Base-by-base conservation (phyloP, 2,797 vertebrate species). In the Urophycis tenuis region DNA sequence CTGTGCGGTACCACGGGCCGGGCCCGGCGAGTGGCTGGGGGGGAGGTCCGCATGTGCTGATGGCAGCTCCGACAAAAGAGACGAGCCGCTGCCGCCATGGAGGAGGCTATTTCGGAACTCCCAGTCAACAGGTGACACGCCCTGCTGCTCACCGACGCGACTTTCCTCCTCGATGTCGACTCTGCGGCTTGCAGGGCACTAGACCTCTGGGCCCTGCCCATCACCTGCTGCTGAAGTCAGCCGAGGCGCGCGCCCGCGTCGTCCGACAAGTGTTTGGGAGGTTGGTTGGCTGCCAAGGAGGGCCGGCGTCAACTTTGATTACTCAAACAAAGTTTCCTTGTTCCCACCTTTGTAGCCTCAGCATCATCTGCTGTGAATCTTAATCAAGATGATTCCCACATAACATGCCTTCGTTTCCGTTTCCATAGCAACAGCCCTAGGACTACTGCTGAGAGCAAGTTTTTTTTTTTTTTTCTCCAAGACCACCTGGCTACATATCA, bases 51-150 rank as follows among this genome's bases (percentile, higher is more conserved):
- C 88, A 88, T 88, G 86, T 90, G 89, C 83, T 78, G 81, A 88
- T 89, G 90, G 83, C 88, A 90, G 86, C 80, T 80, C 74, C 85
- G 70, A 91, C 89, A 91, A 90, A 89, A 89, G 81, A 81, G 77
- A 79, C 78, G 86, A 83, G 74, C 77, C 82, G 73, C 78, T 79
- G 81, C 80, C 77, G 84, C 22, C 45, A 72, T 74, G 11, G 34
- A 85, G 83, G 79, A 80, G 80, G 78, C 71, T 78, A 53, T 81
- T 84, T 86, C 71, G 80, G 76, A 83, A 83, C 17, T 33, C 22
- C 25, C 33, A 9, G 78, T 78, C 78, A 81, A 81, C 80, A 77
- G 81, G 79, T 81, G 79, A 86, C 81, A 80, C 49, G 25, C 41
- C 69, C 77, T 45, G 49, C 80, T 78, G 81, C 83, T 88, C 80